These are phyloP conservation scores for Tipula helvola DNA, from an alignment of 2,888 invertebrate genomes.

Conservation along the genomic window DNA sequence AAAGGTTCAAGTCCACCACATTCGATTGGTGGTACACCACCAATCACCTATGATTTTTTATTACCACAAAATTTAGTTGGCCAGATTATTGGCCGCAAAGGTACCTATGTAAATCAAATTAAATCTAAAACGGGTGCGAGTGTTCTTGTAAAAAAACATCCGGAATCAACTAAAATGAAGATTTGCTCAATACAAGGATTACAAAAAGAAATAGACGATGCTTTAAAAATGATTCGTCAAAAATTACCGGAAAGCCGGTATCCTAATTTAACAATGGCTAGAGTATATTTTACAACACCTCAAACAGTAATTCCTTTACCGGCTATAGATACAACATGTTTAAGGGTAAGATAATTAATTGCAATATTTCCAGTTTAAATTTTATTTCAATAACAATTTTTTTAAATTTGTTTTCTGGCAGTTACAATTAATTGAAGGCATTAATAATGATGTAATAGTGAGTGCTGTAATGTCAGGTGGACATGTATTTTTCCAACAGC, in stretches of 20 bases:
- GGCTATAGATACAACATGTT: constrained; percentile 30
- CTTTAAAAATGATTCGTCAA: constrained; percentile 70
- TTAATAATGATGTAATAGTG: constrained; percentile 85
- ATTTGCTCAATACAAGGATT: constrained; percentile 75
- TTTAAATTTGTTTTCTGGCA: constrained; percentile 31
- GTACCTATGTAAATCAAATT: constrained; percentile 67
- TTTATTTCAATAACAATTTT: constrained; percentile 11
- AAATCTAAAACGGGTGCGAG: constrained; percentile 66
- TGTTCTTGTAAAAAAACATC: constrained; percentile 61
- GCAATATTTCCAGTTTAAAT: background rate
- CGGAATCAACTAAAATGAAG: constrained; percentile 58
- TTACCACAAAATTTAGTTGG: constrained; percentile 69
- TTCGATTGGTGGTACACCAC: constrained; percentile 27
- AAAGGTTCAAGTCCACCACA: constrained; percentile 33
- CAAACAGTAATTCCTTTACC: constrained; percentile 33
- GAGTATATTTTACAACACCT: constrained; percentile 31
- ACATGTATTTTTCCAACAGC: constrained; percentile 90
- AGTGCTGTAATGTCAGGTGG: constrained; percentile 76
- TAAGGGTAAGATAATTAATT: constrained; percentile 32
- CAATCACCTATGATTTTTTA: constrained; percentile 46
- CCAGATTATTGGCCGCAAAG: constrained; percentile 73
- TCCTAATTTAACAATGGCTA: constrained; percentile 60
- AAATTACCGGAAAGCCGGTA: constrained; percentile 73
- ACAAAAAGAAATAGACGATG: constrained; percentile 64
- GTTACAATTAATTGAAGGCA: constrained; percentile 79